Evolutionary conservation across 2,113 vertebrate species (phyloP).

Genomic region (Pelusios castaneus): DNA sequence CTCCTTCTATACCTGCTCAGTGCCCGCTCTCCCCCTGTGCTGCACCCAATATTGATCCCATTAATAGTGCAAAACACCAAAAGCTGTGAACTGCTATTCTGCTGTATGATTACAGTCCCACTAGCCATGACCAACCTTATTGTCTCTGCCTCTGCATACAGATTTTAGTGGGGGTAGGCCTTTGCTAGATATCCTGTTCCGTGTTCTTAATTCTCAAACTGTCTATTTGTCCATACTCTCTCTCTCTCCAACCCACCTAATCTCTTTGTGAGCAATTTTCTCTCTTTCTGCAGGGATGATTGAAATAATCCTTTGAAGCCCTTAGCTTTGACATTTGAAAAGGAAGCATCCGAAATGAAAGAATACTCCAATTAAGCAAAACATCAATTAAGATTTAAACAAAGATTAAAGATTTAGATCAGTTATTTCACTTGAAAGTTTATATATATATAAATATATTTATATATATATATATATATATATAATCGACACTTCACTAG

Average conservation of each 20-base stretch:
- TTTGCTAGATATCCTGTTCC: background rate
- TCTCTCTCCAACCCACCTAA: background rate
- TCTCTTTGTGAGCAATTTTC: conserved; percentile 47
- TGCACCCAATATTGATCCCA: background rate
- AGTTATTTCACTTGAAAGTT: conserved; percentile 9
- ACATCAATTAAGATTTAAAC: conserved; percentile 35
- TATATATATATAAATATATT: background rate
- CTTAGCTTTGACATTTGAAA: conserved; percentile 33
- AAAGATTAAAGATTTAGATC: conserved; percentile 26
- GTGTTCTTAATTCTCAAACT: background rate
- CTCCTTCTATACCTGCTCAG: background rate
- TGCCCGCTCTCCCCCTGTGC: background rate
- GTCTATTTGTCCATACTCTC: conserved; percentile 26
- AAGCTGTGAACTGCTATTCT: background rate
- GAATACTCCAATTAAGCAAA: conserved; percentile 50
- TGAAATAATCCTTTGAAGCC: conserved; percentile 61
- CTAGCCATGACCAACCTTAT: background rate
- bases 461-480: background rate
- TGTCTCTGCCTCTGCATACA: conserved; percentile 15
- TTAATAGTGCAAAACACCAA: background rate
- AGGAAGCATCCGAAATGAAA: background rate
- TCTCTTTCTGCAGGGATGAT: conserved; percentile 35
- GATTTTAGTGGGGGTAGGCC: conserved; percentile 32
- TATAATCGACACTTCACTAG: background rate
- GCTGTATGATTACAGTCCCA: background rate